Evolutionary conservation across 2,113 vertebrate species (phyloP).

Genomic region (Phyllopteryx taeniolatus): DNA sequence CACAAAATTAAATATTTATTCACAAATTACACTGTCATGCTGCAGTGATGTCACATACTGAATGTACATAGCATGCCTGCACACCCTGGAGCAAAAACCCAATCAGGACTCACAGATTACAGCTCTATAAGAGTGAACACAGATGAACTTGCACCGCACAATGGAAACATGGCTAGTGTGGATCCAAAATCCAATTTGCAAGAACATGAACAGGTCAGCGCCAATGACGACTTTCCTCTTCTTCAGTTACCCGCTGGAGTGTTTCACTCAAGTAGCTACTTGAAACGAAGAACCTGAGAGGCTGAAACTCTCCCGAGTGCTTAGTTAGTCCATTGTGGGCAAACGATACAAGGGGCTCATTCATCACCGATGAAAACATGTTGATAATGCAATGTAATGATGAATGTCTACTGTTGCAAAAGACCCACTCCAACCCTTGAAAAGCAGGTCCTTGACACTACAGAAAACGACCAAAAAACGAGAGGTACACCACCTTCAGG

Average conservation of each 20-base stretch:
- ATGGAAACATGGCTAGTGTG: not conserved
- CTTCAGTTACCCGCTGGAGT: not conserved
- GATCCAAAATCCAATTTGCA: not conserved
- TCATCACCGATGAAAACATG: not conserved
- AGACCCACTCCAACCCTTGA: conserved; percentile 27
- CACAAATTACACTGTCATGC: too few relatives aligned
- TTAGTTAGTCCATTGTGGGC: not conserved
- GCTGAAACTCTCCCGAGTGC: not conserved
- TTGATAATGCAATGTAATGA: not conserved
- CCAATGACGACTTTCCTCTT: not conserved
- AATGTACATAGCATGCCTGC: too few relatives aligned
- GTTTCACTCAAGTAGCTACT: conserved; percentile 1
- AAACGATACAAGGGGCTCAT: not conserved
- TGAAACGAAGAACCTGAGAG: not conserved
- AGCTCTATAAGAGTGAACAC: not conserved
- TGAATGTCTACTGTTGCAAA: not conserved
- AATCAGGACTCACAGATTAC: not conserved
- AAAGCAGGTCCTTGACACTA: conserved; percentile 21
- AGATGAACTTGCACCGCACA: not conserved
- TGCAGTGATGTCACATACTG: too few relatives aligned
- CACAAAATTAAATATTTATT: too few relatives aligned
- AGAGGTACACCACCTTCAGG: conserved; percentile 38
- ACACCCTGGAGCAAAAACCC: not conserved
- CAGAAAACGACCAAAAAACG: conserved; percentile 35
- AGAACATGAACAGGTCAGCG: not conserved